Conservation (phyloP, 2,797 vertebrate genomes). For the Margarornis squamiger region DNA sequence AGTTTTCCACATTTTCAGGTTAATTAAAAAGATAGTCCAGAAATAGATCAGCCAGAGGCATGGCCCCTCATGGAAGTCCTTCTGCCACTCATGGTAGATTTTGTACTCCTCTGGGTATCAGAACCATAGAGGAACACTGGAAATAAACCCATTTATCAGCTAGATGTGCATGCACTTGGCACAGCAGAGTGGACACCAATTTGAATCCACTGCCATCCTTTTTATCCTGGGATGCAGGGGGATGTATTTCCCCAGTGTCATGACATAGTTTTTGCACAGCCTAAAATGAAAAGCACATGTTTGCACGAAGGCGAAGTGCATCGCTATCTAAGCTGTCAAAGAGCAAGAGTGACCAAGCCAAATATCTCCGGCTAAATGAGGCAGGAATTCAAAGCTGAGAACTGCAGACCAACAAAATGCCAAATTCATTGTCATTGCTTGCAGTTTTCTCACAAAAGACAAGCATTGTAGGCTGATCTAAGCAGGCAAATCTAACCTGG, state of each 20-base stretch:
- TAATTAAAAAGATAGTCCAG: background rate
- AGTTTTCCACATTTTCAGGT: background rate
- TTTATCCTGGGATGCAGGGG: background rate
- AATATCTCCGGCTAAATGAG: constrained; percentile 56
- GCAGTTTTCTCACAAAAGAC: constrained; percentile 15
- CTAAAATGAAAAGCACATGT: constrained; percentile 63
- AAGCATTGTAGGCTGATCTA: background rate
- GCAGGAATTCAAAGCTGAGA: constrained; percentile 47
- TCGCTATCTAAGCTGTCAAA: constrained; percentile 25
- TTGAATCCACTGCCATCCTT: background rate
- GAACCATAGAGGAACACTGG: background rate
- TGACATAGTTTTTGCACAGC: constrained; percentile 7
- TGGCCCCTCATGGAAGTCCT: background rate
- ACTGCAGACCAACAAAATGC: background rate
- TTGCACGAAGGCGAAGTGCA: background rate
- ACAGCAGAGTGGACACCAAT: background rate
- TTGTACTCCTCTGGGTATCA: background rate
- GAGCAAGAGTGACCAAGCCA: constrained; percentile 30
- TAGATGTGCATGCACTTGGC: background rate
- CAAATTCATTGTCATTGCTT: constrained; percentile 12
- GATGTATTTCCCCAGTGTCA: background rate
- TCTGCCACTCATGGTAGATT: background rate
- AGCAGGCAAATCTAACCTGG: constrained; percentile 17
- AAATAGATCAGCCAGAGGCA: background rate
- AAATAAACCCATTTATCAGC: background rate